Evolutionary conservation across 2,888 invertebrate species (phyloP).

Genomic region (Polylopha cassiicola): DNA sequence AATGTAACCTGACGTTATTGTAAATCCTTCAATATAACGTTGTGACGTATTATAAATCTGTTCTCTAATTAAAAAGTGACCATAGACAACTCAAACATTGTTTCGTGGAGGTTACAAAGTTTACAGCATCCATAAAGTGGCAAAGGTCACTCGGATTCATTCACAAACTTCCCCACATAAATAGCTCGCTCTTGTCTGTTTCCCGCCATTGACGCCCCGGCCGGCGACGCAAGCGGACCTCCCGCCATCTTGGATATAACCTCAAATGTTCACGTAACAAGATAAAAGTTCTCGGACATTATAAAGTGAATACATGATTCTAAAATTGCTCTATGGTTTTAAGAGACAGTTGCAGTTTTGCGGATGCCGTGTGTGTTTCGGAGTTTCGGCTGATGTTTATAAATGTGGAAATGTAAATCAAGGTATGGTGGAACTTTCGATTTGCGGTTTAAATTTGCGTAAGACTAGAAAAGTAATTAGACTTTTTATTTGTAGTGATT

Average conservation of each 20-base stretch:
- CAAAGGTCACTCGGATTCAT: slow-evolving; percentile 28
- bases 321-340: slow-evolving; percentile 4
- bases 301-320: slow-evolving; percentile 11
- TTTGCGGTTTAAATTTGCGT: no score
- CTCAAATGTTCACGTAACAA: slow-evolving; percentile 12
- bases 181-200: slow-evolving; percentile 39
- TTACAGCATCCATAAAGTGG: slow-evolving; percentile 6
- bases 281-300: not conserved
- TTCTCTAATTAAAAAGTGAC: slow-evolving; percentile 9
- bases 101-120: slow-evolving; percentile 10
- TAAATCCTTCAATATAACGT: no score
- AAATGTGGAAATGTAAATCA: slow-evolving; percentile 10
- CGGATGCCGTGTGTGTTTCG: slow-evolving; percentile 14
- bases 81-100: slow-evolving; percentile 14
- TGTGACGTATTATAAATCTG: no score
- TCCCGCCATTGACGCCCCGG: slow-evolving; percentile 52
- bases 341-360: slow-evolving; percentile 8
- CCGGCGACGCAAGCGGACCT: slow-evolving; percentile 34
- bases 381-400: slow-evolving; percentile 8
- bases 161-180: slow-evolving; percentile 42
- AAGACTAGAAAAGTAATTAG: no score
- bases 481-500: no score
- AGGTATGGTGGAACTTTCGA: slow-evolving; percentile 10
- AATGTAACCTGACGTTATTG: no score
- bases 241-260: slow-evolving; percentile 22